phyloP scores from a whole-genome alignment of 1,140 invertebrate species.

The Sminthurinus signatus region DNA sequence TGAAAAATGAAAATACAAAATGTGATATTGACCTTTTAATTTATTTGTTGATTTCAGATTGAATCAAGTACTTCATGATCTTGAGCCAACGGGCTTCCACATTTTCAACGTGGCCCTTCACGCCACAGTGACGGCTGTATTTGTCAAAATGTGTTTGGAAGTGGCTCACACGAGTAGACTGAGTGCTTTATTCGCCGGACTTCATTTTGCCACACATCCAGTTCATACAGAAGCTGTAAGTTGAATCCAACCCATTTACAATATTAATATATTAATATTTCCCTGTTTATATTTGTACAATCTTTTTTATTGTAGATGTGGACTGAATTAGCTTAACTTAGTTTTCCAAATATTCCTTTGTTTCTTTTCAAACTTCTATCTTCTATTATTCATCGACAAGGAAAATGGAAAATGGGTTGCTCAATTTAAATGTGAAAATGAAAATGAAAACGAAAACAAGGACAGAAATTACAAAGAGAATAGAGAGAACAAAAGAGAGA shows the following conservation, averaged over 20 bases:
- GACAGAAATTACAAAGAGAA: no score
- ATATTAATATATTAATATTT: background rate
- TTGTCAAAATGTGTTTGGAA: conserved; percentile 54
- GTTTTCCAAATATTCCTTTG: background rate
- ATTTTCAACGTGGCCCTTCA: conserved; percentile 77
- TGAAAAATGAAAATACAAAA: no score
- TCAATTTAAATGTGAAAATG: no score
- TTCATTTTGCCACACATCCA: conserved; percentile 91
- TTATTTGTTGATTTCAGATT: no score
- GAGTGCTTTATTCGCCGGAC: conserved; percentile 57
- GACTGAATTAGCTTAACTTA: background rate
- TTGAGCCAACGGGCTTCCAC: conserved; percentile 85
- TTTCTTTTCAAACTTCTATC: background rate
- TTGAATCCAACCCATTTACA: conserved; percentile 37
- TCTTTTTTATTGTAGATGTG: no score
- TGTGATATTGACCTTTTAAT: no score
- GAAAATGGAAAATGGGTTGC: no score
- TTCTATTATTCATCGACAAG: no score
- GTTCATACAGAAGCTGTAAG: conserved; percentile 94
- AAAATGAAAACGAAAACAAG: no score
- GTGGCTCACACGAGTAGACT: conserved; percentile 35
- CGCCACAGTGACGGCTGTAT: conserved; percentile 67
- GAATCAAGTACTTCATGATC: conserved; percentile 78
- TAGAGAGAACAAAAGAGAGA: no score
- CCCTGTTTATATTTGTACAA: background rate